Conservation (phyloP, 2,113 vertebrate species). For the Channa argus region DNA sequence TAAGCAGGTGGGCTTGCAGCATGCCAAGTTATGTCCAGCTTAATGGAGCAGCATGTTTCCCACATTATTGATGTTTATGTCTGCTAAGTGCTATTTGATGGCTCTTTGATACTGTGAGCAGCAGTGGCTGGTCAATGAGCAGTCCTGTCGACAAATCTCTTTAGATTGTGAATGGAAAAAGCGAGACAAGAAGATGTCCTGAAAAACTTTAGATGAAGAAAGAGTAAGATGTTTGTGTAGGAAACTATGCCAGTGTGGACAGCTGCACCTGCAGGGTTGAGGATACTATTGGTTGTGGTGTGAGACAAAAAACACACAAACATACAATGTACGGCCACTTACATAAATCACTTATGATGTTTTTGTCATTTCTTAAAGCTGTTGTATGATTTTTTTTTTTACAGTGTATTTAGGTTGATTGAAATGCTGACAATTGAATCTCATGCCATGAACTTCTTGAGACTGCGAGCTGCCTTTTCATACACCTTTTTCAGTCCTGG, state of each 20-base stretch:
- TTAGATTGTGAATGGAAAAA: conserved; percentile 7
- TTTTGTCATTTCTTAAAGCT: too few species aligned
- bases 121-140: conserved; percentile 29
- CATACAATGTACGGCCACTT: not conserved
- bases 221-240: not conserved
- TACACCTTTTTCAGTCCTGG: too few species aligned
- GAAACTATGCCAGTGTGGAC: conserved; percentile 9
- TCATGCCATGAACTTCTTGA: too few species aligned
- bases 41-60: conserved; percentile 40
- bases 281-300: conserved; percentile 1
- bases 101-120: conserved; percentile 43
- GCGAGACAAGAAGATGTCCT: not conserved
- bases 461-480: too few species aligned
- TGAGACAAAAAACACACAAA: conserved; percentile 10
- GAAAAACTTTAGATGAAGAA: not conserved
- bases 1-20: conserved; percentile 14
- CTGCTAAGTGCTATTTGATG: conserved; percentile 43
- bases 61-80: conserved; percentile 59
- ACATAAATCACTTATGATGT: too few species aligned
- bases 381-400: too few species aligned
- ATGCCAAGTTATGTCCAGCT: conserved; percentile 35
- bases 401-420: too few species aligned
- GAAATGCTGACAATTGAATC: too few species aligned
- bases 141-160: conserved; percentile 30
- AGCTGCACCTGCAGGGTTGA: conserved; percentile 26